Evolutionary conservation across 2,888 invertebrate genomes (phyloP).

Genomic region (Paralinhomoeus sp.): DNA sequence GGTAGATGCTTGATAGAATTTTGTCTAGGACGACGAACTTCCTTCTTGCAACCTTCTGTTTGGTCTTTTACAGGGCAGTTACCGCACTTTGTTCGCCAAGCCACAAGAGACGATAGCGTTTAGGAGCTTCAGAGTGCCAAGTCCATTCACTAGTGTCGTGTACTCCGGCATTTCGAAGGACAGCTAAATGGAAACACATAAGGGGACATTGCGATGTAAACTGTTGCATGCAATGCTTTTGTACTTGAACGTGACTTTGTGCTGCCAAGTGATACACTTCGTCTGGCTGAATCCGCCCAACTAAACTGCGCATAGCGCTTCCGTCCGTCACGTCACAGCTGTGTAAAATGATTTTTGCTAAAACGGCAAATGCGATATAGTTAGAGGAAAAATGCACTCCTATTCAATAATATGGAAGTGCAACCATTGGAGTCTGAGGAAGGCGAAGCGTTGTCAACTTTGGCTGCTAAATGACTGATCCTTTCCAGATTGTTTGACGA

Average conservation of each 20-base stretch:
- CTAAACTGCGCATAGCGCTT: conserved; percentile 67
- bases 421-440: too few species aligned
- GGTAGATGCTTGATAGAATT: conserved; percentile 81
- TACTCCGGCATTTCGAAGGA: conserved; percentile 97
- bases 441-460: too few species aligned
- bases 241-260: conserved; percentile 90
- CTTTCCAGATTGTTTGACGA: too few species aligned
- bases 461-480: too few species aligned
- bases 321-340: conserved; percentile 98
- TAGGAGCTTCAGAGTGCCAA: conserved; percentile 64
- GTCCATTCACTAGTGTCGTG: conserved; percentile 86
- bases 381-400: too few species aligned
- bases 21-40: too few species aligned
- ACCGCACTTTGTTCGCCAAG: conserved; percentile 45
- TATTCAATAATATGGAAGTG: too few species aligned
- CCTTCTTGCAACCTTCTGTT: too few species aligned
- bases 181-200: too few species aligned
- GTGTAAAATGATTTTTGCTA: conserved; percentile 44
- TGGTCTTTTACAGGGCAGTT: too few species aligned
- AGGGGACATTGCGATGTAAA: too few species aligned
- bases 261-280: conserved; percentile 97
- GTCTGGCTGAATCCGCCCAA: conserved; percentile 50
- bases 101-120: conserved; percentile 76
- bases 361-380: background rate
- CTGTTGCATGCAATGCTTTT: too few species aligned